Conservation (phyloP, 2,113 vertebrate genomes). For the Leptocoma aspasia region DNA sequence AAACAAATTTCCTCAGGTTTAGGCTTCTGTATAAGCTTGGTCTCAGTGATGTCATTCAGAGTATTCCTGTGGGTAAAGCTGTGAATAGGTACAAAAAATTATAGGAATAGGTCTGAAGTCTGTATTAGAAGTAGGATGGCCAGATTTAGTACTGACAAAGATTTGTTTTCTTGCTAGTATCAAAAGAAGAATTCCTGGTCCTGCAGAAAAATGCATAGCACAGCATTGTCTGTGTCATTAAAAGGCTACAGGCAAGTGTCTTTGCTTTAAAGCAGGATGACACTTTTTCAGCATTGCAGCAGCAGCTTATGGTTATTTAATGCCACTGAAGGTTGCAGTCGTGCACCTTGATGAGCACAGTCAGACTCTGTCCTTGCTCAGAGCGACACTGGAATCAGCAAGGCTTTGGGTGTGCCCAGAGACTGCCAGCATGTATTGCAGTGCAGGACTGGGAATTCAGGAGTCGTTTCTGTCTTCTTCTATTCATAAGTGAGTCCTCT, state of each 20-base stretch:
- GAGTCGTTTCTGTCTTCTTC: not conserved
- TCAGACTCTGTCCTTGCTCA: conserved; percentile 3
- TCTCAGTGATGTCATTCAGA: not conserved
- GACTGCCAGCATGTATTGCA: not conserved
- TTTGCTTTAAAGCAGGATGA: not conserved
- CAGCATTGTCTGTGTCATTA: not conserved
- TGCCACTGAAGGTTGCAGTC: conserved; percentile 4
- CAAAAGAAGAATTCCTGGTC: not conserved
- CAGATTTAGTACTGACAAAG: not conserved
- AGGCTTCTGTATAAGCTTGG: not conserved
- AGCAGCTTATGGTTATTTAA: conserved; percentile 49
- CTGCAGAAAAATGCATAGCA: not conserved
- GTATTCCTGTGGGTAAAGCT: not conserved
- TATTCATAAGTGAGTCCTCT: not conserved
- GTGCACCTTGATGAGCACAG: not conserved
- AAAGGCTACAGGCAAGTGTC: not conserved
- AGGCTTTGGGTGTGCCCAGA: not conserved
- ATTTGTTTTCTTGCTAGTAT: not conserved
- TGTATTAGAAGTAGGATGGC: not conserved
- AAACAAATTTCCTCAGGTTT: not conserved
- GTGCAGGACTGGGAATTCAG: not conserved
- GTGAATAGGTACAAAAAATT: not conserved
- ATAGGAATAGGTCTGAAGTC: not conserved
- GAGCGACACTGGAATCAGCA: not conserved
- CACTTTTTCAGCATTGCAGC: conserved; percentile 51